Conservation (phyloP, 2,797 vertebrate genomes). For the Lepus oiostolus region DNA sequence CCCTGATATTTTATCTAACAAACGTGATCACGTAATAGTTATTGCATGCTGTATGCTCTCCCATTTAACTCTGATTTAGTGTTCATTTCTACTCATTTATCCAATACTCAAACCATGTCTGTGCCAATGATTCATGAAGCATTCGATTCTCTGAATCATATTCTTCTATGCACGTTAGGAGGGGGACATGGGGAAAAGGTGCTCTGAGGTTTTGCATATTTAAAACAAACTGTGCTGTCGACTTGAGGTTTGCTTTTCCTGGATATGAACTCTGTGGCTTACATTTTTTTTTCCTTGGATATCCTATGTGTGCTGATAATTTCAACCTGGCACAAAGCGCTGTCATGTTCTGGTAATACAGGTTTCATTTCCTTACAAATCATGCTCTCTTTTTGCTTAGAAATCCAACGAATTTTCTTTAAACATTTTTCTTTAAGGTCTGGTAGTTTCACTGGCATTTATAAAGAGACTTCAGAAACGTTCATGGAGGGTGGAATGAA, state of each 20-base stretch:
- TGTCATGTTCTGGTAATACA: neutral
- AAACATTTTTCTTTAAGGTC: neutral
- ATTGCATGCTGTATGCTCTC: neutral
- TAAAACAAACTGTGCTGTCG: neutral
- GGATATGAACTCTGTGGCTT: neutral
- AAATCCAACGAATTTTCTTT: neutral
- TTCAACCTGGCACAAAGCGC: neutral
- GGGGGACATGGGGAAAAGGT: neutral
- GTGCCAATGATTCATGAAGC: neutral
- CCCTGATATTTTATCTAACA: neutral
- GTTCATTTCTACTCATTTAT: constrained; percentile 24
- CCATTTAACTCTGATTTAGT: neutral
- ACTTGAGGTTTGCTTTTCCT: neutral
- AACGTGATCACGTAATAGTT: neutral
- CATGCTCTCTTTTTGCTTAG: constrained; percentile 9
- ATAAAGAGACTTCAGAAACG: too few relatives aligned
- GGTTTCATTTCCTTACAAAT: constrained; percentile 19
- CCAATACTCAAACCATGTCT: neutral
- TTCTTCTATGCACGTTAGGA: constrained; percentile 5
- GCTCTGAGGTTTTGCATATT: neutral
- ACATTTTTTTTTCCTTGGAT: constrained; percentile 30
- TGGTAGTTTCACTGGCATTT: neutral
- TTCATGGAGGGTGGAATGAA: too few relatives aligned
- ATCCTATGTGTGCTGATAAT: neutral
- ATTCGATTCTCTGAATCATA: neutral